phyloP scores from a whole-genome alignment of 2,797 vertebrate species.

The Crenuchus spilurus region DNA sequence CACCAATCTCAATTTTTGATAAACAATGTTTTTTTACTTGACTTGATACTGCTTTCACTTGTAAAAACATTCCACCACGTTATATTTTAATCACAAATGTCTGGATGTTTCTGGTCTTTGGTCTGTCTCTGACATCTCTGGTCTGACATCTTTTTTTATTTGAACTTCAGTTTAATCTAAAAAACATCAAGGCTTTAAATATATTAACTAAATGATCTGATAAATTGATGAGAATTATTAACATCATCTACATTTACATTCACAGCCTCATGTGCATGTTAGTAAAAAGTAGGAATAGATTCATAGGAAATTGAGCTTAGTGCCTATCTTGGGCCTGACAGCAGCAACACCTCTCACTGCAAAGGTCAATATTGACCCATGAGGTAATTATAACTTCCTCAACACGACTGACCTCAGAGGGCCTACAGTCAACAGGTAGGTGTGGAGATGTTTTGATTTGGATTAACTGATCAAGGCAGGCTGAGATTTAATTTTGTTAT shows the following conservation, averaged over 20 bases:
- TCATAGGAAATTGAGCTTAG: constrained; percentile 34
- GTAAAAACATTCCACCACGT: no score
- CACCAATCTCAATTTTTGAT: no score
- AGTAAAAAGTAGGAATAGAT: constrained; percentile 45
- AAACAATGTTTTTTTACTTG: no score
- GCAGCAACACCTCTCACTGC: constrained; percentile 42
- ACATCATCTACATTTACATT: neutral
- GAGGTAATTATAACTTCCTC: constrained; percentile 62
- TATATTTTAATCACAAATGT: constrained; percentile 24
- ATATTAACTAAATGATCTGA: neutral
- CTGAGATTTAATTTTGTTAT: constrained; percentile 29
- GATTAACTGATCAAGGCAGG: constrained; percentile 50
- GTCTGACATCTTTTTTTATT: neutral
- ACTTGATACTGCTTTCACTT: no score
- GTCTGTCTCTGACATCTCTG: neutral
- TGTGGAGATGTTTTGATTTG: constrained; percentile 42
- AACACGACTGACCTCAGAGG: constrained; percentile 37
- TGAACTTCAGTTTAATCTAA: neutral
- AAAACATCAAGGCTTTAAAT: no score
- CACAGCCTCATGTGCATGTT: constrained; percentile 15
- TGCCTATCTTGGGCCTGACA: constrained; percentile 30
- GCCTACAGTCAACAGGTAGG: constrained; percentile 28
- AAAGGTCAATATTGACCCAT: constrained; percentile 59
- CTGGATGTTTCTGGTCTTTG: neutral
- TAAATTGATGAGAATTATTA: neutral